Evolutionary conservation across 2,797 vertebrate genomes (phyloP), one percentile per base, ranked within the genome.

Genomic region (Lithobates pipiens): DNA sequence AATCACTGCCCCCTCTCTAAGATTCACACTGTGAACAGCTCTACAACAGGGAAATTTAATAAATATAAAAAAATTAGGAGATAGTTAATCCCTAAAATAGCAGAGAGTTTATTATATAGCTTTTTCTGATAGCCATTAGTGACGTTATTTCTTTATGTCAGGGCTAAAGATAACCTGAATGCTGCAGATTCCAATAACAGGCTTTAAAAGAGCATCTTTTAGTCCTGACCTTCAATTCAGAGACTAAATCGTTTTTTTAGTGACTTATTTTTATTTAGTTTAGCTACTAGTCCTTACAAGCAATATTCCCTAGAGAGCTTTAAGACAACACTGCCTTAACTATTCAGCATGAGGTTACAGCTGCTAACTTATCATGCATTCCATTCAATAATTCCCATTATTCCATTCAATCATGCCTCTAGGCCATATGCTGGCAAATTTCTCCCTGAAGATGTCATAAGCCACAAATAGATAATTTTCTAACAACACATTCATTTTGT

Each of bases 351-450:
- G 15, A 67, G 65, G 65, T 29, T 67, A 67, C 65, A 67, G 65
- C 65, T 67, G 65, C 65, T 42, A 82, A 42, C n/a, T 10, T 29
- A 67, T 27, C 25, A 67, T 67, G 65, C 65, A 67, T 67, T 67
- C 65, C 27, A 67, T 67, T 29, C 65, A 67, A 67, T 67, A 67
- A 67, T 67, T 67, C 25, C 25, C 65, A 67, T 67, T 67, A 67
- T 67, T 67, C 27, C 65, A 25, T 67, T 67, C 25, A 11, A 29
- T 67, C 65, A 67, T 67, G n/a, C 65, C 27, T 67, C 65, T 15
- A 67, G 65, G 16, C 65, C 65, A 67, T 29, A 29, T 67, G 65
- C 27, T 67, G 10, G 25, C 65, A 29, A 67, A 67, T 67, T 67
- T 44, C 36, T 42, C 23, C n/a, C n/a, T 27, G 42, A 23, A 74